Evolutionary conservation across 2,797 vertebrate genomes (phyloP), one percentile per base, ranked within the genome.

Genomic region (Tympanoctomys barrerae): DNA sequence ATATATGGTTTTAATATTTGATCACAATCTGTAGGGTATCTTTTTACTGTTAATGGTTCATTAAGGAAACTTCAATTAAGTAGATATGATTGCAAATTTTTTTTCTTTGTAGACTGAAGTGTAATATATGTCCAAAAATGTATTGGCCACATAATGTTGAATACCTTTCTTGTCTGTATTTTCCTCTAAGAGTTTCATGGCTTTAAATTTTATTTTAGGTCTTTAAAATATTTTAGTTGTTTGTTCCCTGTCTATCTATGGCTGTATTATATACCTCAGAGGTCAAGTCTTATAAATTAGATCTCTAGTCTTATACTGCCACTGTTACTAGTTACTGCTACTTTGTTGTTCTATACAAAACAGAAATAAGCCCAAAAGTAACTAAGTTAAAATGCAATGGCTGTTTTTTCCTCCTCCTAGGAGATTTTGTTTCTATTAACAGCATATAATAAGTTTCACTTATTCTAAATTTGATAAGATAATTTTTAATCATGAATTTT

Each of bases 401-500:
- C 84, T 18, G 9, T 42, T 78, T 87, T 28, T 95, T 96, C 16
- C 80, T 94, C 6, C 8, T 64, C 79, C 31, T 16, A 86, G 7
- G 18, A 59, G 10, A 46, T 81, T 92, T 81, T 90, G 26, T 93
- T 85, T 49, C 8, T 71, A 70, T 10, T 64, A 68, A 54, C 4
- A 36, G 46, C 54, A 13, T 3, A 78, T 84, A 87, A 94, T 73
- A 28, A 86, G 9, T 42, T 86, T 86, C 21, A 86, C 33, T 90
- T 70, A 79, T 81, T 94, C 8, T 68, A 0, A 8, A 19, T 79
- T 81, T 84, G 24, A 52, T 77, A 87, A 77, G 42, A 52, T 10
- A 21, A 57, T 78, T 89, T 75, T 77, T 81, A 61, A 77, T 89
- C 49, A 62, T 71, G 39, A 87, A 52, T 49, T 91, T 64, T 59